Evolutionary conservation across 2,888 invertebrate species (phyloP).

Genomic region (Acrocera orbiculus): DNA sequence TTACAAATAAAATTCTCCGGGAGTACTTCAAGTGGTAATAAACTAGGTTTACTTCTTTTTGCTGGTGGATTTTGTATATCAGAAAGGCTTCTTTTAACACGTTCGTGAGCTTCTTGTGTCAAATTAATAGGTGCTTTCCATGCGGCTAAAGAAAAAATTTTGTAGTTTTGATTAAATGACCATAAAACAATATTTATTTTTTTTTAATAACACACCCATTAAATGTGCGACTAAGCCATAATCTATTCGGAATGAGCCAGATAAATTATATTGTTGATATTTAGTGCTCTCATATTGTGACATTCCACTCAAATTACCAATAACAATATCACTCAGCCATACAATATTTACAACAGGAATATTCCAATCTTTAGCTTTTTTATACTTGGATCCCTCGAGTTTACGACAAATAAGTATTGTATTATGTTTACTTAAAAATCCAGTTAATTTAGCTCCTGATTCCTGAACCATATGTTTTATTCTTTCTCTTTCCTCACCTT

Average conservation of each 20-base stretch:
- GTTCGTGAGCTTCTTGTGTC: conserved; percentile 70
- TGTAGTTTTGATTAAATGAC: neutral
- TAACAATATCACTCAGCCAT: conserved; percentile 83
- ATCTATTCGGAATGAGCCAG: conserved; percentile 70
- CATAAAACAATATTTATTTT: conserved; percentile 1
- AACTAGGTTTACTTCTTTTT: conserved; percentile 35
- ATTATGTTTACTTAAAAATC: conserved; percentile 62
- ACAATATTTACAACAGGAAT: conserved; percentile 81
- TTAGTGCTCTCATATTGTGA: conserved; percentile 66
- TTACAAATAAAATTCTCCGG: conserved; percentile 27
- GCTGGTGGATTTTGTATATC: conserved; percentile 33
- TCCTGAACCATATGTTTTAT: conserved; percentile 71
- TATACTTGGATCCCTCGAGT: conserved; percentile 72
- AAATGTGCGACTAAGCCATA: conserved; percentile 71
- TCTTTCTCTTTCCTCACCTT: conserved; percentile 63
- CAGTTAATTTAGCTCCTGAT: conserved; percentile 68
- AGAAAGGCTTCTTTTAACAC: conserved; percentile 56
- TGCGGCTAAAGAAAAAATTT: conserved; percentile 42
- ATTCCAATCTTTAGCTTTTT: conserved; percentile 81
- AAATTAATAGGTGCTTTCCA: conserved; percentile 90
- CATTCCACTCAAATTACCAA: conserved; percentile 70
- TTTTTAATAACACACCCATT: conserved; percentile 54
- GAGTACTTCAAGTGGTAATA: conserved; percentile 32
- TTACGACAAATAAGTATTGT: conserved; percentile 61
- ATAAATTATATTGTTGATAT: conserved; percentile 70